phyloP scores from a whole-genome alignment of 2,888 invertebrate species.

The Lithophane ornitopus region DNA sequence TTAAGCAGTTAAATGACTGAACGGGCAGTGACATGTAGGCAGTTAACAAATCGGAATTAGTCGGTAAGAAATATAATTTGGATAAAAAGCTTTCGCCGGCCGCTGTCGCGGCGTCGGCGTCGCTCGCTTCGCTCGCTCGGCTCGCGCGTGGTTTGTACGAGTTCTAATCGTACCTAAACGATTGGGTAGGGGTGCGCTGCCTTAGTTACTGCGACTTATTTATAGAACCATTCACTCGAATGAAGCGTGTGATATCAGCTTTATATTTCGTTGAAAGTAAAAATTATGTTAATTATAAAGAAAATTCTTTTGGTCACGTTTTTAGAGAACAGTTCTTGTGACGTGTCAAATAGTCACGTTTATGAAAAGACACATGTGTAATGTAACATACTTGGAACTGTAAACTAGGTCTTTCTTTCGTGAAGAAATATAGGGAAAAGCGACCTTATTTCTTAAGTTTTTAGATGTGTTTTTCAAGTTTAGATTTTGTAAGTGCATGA shows the following conservation, averaged over 20 bases:
- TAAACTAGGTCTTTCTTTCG: background rate
- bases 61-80: no score
- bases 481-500: background rate
- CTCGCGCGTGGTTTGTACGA: background rate
- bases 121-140: background rate
- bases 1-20: no score
- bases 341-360: conserved; percentile 23
- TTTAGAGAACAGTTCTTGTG: conserved; percentile 1
- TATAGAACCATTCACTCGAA: no score
- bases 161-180: background rate
- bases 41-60: no score
- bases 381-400: conserved; percentile 3
- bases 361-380: background rate
- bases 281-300: conserved; percentile 34
- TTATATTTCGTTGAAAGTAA: conserved; percentile 46
- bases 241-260: background rate
- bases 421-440: background rate
- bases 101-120: background rate
- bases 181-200: background rate
- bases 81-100: background rate
- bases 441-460: background rate
- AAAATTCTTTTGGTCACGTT: conserved; percentile 20
- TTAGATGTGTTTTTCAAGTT: background rate
- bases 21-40: no score
- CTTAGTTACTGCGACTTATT: background rate